Conservation (phyloP, 1,140 invertebrate genomes). For the Papilio polyxenes region DNA sequence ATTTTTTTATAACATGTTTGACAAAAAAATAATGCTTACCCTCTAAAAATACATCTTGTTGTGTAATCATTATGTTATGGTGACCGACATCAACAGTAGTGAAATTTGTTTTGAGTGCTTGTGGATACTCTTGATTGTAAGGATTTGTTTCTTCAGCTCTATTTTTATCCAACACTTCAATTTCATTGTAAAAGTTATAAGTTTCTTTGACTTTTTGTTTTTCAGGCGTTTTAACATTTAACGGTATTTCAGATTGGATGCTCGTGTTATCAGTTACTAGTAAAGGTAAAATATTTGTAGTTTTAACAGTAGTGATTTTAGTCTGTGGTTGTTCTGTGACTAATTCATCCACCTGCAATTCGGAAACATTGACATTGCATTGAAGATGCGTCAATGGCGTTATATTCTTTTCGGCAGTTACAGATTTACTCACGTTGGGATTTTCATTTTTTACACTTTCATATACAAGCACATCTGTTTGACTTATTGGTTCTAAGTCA, state of each 20-base stretch:
- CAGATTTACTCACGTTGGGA: slow-evolving; percentile 43
- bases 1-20: slow-evolving; percentile 32
- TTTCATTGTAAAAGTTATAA: slow-evolving; percentile 54
- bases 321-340: slow-evolving; percentile 47
- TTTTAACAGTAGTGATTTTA: slow-evolving; percentile 51
- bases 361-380: slow-evolving; percentile 64
- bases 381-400: slow-evolving; percentile 62
- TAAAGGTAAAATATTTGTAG: slow-evolving; percentile 56
- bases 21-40: slow-evolving; percentile 55
- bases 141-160: slow-evolving; percentile 54
- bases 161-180: slow-evolving; percentile 57
- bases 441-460: slow-evolving; percentile 57
- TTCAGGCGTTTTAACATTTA: slow-evolving; percentile 51
- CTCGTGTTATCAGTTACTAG: slow-evolving; percentile 62
- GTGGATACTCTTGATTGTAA: slow-evolving; percentile 46
- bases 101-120: slow-evolving; percentile 45
- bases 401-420: slow-evolving; percentile 56
- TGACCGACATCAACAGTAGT: slow-evolving; percentile 46
- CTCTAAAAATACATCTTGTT: slow-evolving; percentile 50
- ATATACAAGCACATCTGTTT: slow-evolving; percentile 56
- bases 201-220: slow-evolving; percentile 52
- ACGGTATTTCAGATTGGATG: slow-evolving; percentile 62
- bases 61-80: slow-evolving; percentile 45
- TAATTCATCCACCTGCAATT: slow-evolving; percentile 55
- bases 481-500: slow-evolving; percentile 55